Conservation (phyloP, 2,888 invertebrate species). For the Napeogenes sylphis region DNA sequence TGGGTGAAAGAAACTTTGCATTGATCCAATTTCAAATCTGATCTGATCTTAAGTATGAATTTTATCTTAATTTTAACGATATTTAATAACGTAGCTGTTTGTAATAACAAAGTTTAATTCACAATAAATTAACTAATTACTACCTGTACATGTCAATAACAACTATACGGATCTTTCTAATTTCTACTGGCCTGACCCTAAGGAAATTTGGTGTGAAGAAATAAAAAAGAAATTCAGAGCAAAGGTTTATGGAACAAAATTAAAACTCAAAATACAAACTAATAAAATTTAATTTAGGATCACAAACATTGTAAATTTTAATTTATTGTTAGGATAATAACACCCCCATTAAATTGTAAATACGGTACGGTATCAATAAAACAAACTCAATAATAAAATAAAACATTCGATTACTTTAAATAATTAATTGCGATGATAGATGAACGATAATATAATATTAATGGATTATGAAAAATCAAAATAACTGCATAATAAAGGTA, state of each 20-base stretch:
- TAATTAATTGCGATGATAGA: background rate
- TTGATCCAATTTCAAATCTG: no score
- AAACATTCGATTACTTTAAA: background rate
- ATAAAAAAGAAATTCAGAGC: slow-evolving; percentile 3
- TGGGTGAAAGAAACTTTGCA: no score
- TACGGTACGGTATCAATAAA: slow-evolving; percentile 22
- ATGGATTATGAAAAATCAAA: slow-evolving; percentile 7
- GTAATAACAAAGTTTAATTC: no score
- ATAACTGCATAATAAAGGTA: slow-evolving; percentile 17
- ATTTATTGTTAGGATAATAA: slow-evolving; percentile 29
- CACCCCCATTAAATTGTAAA: slow-evolving; percentile 25
- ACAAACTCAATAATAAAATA: slow-evolving; percentile 4
- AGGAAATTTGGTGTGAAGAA: no score
- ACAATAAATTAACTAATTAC: no score
- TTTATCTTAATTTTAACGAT: no score
- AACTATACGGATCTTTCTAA: no score
- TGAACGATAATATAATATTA: background rate
- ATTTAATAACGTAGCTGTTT: no score
- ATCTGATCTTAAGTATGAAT: no score
- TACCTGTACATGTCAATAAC: no score
- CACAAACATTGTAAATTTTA: slow-evolving; percentile 47
- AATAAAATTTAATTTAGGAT: slow-evolving; percentile 72
- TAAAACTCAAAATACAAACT: slow-evolving; percentile 52
- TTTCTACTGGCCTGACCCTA: no score
- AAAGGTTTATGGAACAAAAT: slow-evolving; percentile 31